Evolutionary conservation across 2,888 invertebrate species (phyloP).

Genomic region (Megalurothrips usitatus): DNA sequence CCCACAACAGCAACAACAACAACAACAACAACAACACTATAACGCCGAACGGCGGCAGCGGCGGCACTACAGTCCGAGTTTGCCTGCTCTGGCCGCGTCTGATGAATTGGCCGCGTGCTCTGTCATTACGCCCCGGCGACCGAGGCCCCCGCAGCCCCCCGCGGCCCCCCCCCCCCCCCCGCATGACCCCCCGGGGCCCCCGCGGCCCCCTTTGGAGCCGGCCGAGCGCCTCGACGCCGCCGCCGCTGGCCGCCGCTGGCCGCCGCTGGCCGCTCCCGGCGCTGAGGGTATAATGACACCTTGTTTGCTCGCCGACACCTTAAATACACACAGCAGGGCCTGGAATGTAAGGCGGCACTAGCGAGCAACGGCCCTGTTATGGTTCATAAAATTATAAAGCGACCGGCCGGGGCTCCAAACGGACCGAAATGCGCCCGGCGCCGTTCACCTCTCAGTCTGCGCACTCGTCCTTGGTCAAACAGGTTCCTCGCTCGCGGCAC

Average conservation of each 20-base stretch:
- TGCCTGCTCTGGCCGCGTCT: not conserved
- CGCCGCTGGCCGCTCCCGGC: not conserved
- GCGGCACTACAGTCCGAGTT: not conserved
- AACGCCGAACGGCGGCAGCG: no score
- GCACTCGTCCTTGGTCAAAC: no score
- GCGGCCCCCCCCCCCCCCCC: not conserved
- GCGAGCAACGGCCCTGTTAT: constrained; percentile 15
- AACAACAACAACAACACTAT: no score
- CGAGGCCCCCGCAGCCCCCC: not conserved
- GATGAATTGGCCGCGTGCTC: constrained; percentile 6
- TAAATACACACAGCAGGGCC: constrained; percentile 17
- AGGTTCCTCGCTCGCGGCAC: not conserved
- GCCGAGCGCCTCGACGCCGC: not conserved
- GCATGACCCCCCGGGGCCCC: not conserved
- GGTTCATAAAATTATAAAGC: constrained; percentile 17
- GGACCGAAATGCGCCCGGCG: not conserved
- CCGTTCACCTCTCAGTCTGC: no score
- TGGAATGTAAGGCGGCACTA: not conserved
- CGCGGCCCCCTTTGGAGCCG: not conserved
- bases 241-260: not conserved
- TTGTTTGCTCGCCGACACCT: constrained; percentile 25
- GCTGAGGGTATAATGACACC: constrained; percentile 24
- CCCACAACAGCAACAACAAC: no score
- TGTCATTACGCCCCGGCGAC: constrained; percentile 7
- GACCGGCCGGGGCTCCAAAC: not conserved